Percentiles rank a stretch among this genome's conserved stretches.
phyloP scores from a whole-genome alignment of 2,113 vertebrate species.

The Sigmodon hispidus region DNA sequence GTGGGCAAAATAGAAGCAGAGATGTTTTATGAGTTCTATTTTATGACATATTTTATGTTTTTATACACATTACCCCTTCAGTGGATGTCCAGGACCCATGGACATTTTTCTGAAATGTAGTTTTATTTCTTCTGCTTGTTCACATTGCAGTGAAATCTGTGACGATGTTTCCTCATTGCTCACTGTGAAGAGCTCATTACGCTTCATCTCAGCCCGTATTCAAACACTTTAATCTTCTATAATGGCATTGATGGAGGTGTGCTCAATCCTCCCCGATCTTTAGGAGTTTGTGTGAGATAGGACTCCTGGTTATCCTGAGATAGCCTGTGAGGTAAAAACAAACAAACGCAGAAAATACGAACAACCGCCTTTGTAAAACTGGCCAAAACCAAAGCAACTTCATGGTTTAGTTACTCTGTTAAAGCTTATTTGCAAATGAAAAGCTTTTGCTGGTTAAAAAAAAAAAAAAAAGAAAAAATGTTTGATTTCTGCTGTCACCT shows the following conservation, averaged over 20 bases:
- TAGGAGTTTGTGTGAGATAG: background rate
- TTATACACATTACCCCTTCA: background rate
- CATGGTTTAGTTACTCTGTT: background rate
- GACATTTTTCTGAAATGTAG: background rate
- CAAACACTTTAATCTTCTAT: slow-evolving; percentile 4
- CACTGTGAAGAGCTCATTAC: background rate
- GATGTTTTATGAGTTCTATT: background rate
- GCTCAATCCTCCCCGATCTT: background rate
- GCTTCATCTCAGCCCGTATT: background rate
- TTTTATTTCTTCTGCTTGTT: background rate
- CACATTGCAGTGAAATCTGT: background rate
- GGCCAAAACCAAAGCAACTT: slow-evolving; percentile 34
- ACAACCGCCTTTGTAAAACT: background rate
- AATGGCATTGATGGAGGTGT: background rate
- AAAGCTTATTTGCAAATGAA: slow-evolving; percentile 28
- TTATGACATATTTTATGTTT: slow-evolving; percentile 16
- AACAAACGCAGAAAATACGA: background rate
- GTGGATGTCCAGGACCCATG: background rate
- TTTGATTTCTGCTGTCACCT: background rate
- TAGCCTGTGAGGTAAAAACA: background rate
- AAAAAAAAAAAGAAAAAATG: background rate
- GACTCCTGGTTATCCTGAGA: background rate
- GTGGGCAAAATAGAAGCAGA: slow-evolving; percentile 2
- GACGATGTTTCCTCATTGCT: background rate
- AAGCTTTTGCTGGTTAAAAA: slow-evolving; percentile 39